Percentiles rank a stretch among this genome's conserved stretches.
phyloP scores from a whole-genome alignment of 2,797 vertebrate species.

The Oryzias dopingdopingensis region DNA sequence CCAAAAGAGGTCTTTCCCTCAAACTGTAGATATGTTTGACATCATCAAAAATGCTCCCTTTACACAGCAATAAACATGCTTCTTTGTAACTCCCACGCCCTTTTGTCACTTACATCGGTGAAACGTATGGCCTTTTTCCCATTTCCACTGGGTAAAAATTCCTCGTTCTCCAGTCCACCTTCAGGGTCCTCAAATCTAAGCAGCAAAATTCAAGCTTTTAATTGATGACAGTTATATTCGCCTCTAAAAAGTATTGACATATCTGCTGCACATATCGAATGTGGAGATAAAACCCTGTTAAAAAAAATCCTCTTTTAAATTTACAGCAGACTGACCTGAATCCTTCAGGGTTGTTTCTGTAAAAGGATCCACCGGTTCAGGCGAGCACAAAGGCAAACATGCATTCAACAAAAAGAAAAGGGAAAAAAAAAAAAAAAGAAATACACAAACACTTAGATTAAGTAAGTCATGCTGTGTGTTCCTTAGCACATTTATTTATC shows the following conservation, averaged over 20 bases:
- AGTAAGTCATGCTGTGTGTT: conserved; percentile 29
- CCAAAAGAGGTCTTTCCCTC: conserved; percentile 98
- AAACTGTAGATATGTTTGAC: conserved; percentile 74
- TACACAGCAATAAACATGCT: not conserved
- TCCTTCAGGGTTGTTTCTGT: conserved; percentile 75
- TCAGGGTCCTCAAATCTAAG: conserved; percentile 84
- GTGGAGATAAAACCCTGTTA: not conserved
- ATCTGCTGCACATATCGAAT: not conserved
- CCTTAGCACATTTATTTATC: conserved; percentile 8
- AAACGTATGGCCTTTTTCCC: conserved; percentile 87
- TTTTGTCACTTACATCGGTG: conserved; percentile 84
- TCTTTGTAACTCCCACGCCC: not conserved
- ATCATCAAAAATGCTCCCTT: conserved; percentile 6
- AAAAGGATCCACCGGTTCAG: conserved; percentile 58
- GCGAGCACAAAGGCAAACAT: conserved; percentile 68
- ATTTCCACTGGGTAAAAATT: conserved; percentile 82
- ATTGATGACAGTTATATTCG: not conserved
- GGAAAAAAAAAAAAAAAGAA: conserved; percentile 9
- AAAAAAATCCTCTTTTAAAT: not conserved
- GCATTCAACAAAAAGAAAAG: conserved; percentile 57
- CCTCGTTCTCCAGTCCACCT: conserved; percentile 79
- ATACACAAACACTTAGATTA: conserved; percentile 28
- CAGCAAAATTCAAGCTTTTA: conserved; percentile 10
- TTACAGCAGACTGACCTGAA: conserved; percentile 68
- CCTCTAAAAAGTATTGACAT: conserved; percentile 3